Conservation (phyloP, 2,888 invertebrate genomes). For the Aproaerema taeniolella region DNA sequence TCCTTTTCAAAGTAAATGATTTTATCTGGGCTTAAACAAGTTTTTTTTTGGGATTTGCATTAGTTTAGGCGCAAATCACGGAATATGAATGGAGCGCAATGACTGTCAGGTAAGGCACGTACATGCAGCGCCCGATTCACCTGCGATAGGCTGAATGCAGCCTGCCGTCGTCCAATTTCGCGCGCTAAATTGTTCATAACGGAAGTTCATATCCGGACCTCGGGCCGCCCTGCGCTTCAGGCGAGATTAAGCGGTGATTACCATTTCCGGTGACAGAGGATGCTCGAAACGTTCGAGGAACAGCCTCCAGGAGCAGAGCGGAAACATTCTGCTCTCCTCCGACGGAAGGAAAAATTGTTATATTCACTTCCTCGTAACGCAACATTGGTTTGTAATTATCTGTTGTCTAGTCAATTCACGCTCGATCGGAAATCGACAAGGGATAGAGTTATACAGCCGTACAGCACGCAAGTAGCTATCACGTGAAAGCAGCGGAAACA, state of each 20-base stretch:
- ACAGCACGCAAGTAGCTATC: too few relatives aligned
- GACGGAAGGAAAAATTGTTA: slow-evolving; percentile 45
- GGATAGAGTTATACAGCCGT: too few relatives aligned
- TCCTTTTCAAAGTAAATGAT: slow-evolving; percentile 48
- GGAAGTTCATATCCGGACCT: slow-evolving; percentile 90
- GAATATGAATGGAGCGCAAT: slow-evolving; percentile 44
- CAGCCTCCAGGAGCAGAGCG: slow-evolving; percentile 32
- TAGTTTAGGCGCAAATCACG: slow-evolving; percentile 36
- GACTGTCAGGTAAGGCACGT: slow-evolving; percentile 36
- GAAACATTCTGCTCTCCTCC: slow-evolving; percentile 39
- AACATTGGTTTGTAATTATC: slow-evolving; percentile 10
- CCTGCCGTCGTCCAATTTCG: slow-evolving; percentile 78
- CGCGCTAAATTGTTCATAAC: slow-evolving; percentile 89
- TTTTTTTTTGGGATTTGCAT: slow-evolving; percentile 48
- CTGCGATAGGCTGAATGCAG: slow-evolving; percentile 54
- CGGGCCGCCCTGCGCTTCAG: slow-evolving; percentile 69
- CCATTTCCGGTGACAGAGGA: slow-evolving; percentile 74
- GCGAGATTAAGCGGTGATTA: slow-evolving; percentile 79
- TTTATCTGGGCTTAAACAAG: slow-evolving; percentile 50
- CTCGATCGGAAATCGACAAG: too few relatives aligned
- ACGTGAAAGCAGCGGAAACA: too few relatives aligned
- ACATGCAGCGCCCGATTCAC: slow-evolving; percentile 46
- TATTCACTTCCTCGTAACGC: slow-evolving; percentile 26
- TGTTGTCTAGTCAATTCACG: too few relatives aligned
- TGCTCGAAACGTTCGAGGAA: slow-evolving; percentile 57